Conservation (phyloP, 2,888 invertebrate genomes). For the Galeruca laticollis region DNA sequence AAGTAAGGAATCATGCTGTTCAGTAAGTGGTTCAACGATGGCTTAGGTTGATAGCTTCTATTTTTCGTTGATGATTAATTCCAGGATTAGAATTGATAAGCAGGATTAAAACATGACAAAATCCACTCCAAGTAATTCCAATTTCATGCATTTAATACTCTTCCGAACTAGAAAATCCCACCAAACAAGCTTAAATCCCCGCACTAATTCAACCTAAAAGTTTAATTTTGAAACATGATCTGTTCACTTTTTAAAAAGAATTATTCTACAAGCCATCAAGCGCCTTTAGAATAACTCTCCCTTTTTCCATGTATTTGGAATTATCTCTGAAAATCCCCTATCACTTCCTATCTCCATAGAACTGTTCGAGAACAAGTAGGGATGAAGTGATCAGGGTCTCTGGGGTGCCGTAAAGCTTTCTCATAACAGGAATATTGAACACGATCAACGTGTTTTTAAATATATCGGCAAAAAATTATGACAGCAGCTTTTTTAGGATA, state of each 20-base stretch:
- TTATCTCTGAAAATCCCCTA: conserved; percentile 36
- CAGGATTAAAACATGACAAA: not conserved
- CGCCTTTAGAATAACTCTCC: conserved; percentile 7
- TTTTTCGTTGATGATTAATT: not conserved
- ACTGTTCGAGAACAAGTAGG: conserved; percentile 34
- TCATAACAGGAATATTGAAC: conserved; percentile 52
- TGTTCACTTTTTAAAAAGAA: conserved; percentile 32
- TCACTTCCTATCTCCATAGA: conserved; percentile 29
- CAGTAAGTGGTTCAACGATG: too few species aligned
- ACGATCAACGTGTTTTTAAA: conserved; percentile 52
- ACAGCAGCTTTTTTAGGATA: conserved; percentile 17
- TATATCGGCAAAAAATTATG: conserved; percentile 49
- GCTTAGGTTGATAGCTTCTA: not conserved
- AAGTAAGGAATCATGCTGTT: too few species aligned
- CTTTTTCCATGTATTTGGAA: conserved; percentile 29
- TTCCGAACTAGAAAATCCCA: not conserved
- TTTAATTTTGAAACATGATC: conserved; percentile 32
- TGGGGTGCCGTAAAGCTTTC: conserved; percentile 43
- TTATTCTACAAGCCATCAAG: conserved; percentile 24
- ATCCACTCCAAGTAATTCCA: not conserved
- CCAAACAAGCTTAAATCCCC: not conserved
- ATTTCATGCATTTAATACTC: not conserved
- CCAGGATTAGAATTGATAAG: not conserved
- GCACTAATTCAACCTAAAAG: conserved; percentile 8
- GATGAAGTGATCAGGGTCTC: conserved; percentile 52